Conservation (phyloP, 2,797 vertebrate genomes). For the Artibeus jamaicensis region DNA sequence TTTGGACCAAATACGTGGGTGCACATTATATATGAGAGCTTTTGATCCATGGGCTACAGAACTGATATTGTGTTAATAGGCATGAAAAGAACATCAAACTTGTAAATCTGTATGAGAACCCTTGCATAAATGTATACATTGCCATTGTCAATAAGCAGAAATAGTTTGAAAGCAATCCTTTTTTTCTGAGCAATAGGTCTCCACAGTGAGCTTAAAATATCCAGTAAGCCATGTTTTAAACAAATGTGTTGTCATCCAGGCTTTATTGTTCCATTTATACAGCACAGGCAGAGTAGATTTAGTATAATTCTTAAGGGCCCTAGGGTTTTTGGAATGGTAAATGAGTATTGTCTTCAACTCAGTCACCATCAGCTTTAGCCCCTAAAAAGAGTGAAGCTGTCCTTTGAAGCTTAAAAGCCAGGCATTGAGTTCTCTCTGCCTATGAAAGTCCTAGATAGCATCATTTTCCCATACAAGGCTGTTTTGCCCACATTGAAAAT, state of each 20-base stretch:
- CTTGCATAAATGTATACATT: background rate
- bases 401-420: background rate
- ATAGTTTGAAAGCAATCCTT: background rate
- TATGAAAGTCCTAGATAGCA: background rate
- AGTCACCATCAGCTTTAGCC: background rate
- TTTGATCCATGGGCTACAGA: background rate
- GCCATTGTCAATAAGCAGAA: background rate
- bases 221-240: background rate
- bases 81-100: background rate
- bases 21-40: background rate
- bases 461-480: background rate
- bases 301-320: background rate
- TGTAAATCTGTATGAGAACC: background rate
- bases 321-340: background rate
- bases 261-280: background rate
- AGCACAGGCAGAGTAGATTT: background rate
- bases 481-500: background rate
- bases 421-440: background rate
- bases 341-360: background rate
- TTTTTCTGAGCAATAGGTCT: background rate
- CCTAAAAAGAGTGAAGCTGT: background rate
- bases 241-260: background rate
- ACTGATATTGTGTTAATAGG: background rate
- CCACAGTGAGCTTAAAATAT: background rate
- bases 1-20: background rate